Percentiles rank a stretch among this genome's conserved stretches.
These are phyloP conservation scores for Hiodon alosoides DNA, from an alignment of 2,113 vertebrate genomes.

Conservation along the genomic window DNA sequence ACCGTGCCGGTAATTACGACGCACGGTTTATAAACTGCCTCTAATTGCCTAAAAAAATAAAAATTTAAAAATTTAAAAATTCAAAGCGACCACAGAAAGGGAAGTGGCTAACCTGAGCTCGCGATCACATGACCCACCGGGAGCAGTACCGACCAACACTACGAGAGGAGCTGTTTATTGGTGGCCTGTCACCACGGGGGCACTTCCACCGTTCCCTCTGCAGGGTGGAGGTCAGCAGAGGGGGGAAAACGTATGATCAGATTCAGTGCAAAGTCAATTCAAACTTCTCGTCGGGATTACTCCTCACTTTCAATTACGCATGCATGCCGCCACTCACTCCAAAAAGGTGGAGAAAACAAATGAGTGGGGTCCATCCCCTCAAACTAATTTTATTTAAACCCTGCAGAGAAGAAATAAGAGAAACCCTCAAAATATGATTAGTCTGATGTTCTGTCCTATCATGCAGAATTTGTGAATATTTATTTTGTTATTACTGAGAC, in stretches of 20 bases:
- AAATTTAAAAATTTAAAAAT: neutral
- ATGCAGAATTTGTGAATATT: no score
- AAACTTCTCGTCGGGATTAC: neutral
- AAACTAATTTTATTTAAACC: conserved; percentile 20
- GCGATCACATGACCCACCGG: no score
- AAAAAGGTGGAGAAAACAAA: neutral
- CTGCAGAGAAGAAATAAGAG: neutral
- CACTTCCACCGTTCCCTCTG: neutral
- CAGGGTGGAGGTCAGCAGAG: neutral
- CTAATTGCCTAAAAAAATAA: neutral
- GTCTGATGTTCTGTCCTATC: neutral
- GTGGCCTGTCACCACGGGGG: neutral
- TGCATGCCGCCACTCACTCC: neutral
- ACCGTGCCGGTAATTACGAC: no score
- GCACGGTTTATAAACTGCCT: no score
- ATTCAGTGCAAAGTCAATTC: neutral
- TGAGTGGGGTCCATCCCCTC: conserved; percentile 1
- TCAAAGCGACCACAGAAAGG: neutral
- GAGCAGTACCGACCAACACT: no score
- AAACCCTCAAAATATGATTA: neutral
- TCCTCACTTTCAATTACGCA: neutral
- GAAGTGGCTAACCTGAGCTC: neutral
- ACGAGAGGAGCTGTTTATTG: no score
- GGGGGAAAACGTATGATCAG: neutral
- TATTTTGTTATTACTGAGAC: no score